These are phyloP conservation scores for Rynchops niger DNA, from an alignment of 2,113 vertebrate genomes.

Conservation along the genomic window DNA sequence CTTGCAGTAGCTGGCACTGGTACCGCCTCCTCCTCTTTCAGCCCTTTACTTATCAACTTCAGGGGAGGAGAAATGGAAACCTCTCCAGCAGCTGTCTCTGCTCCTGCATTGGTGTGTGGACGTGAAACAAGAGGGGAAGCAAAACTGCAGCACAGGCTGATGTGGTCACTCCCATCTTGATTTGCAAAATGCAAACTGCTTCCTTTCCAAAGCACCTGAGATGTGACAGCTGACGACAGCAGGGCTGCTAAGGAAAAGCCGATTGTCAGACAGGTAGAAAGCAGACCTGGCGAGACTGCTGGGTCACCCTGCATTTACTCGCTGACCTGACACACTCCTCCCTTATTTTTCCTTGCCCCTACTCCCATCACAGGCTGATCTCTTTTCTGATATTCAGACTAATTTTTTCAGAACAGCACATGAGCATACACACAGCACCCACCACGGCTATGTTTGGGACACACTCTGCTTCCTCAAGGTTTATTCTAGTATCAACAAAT, in stretches of 20 bases:
- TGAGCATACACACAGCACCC: not conserved
- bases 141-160: not conserved
- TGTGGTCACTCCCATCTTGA: not conserved
- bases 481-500: not conserved
- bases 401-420: not conserved
- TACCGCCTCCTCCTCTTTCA: not conserved
- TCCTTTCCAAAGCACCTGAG: not conserved
- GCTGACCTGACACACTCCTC: not conserved
- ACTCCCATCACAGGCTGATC: not conserved
- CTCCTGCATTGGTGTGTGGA: accelerated
- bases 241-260: not conserved
- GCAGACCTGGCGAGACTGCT: not conserved
- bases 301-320: not conserved
- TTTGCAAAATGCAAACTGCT: not conserved
- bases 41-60: not conserved
- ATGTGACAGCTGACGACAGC: accelerated
- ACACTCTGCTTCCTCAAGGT: not conserved
- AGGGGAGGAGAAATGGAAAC: not conserved
- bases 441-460: not conserved
- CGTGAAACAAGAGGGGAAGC: not conserved
- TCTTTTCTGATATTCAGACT: not conserved
- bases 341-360: not conserved
- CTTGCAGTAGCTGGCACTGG: not conserved
- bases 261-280: not conserved
- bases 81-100: not conserved